These are phyloP conservation scores for Lucilia cuprina DNA, from an alignment of 1,140 invertebrate species.

Conservation along the genomic window DNA sequence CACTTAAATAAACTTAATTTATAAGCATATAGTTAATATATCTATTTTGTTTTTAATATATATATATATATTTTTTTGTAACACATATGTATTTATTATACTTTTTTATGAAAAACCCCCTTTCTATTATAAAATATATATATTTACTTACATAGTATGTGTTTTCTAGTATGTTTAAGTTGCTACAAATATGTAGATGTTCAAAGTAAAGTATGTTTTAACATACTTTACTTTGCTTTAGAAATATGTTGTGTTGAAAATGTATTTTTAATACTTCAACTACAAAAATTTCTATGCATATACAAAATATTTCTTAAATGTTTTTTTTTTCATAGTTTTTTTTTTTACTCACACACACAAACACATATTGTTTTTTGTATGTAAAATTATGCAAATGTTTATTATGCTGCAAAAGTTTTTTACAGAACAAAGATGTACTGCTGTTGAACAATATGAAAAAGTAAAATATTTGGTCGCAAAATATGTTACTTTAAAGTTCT, in stretches of 20 bases:
- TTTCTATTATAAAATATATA: no score
- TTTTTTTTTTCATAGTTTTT: neutral
- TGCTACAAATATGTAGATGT: neutral
- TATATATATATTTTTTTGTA: no score
- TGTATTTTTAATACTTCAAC: neutral
- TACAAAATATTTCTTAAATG: no score
- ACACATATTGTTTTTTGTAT: neutral
- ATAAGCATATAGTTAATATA: no score
- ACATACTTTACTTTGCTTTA: neutral
- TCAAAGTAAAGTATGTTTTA: neutral
- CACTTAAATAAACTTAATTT: no score
- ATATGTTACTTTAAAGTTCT: neutral
- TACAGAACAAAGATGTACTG: neutral
- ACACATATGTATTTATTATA: no score
- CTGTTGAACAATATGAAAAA: neutral
- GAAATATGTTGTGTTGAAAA: neutral
- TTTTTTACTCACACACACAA: no score
- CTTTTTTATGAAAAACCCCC: no score
- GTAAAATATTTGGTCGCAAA: neutral
- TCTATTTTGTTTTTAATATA: no score
- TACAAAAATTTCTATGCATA: neutral
- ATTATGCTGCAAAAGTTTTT: neutral
- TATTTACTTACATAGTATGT: no score
- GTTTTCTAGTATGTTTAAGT: neutral
- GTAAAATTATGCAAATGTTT: constrained; percentile 4